Evolutionary conservation across 2,888 invertebrate genomes (phyloP).

Genomic region (Choreutis nemorana): DNA sequence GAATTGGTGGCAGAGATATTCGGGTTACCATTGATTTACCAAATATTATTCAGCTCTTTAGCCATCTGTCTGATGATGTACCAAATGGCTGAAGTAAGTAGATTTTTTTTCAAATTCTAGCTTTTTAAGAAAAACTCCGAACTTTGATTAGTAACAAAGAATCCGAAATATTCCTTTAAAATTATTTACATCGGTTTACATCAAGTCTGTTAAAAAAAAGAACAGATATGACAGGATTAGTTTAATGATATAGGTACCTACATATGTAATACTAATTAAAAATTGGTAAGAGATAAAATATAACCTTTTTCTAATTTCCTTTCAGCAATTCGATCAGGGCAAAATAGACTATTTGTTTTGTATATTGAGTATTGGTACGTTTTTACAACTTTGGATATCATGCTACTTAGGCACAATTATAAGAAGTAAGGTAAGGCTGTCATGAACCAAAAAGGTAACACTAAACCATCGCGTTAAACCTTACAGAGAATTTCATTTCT

Average conservation of each 20-base stretch:
- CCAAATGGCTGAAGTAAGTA: slow-evolving; percentile 35
- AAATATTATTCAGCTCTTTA: slow-evolving; percentile 28
- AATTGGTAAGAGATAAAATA: slow-evolving; percentile 3
- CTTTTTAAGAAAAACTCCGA: not conserved
- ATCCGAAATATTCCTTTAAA: no score
- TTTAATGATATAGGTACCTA: no score
- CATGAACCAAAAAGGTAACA: not conserved
- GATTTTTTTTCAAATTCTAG: no score
- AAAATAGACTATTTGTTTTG: slow-evolving; percentile 27
- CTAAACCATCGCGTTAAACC: not conserved
- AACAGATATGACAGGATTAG: no score
- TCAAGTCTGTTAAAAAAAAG: no score
- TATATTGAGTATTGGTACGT: slow-evolving; percentile 18
- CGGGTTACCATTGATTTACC: slow-evolving; percentile 33
- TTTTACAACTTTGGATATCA: slow-evolving; percentile 39
- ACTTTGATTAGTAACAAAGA: no score
- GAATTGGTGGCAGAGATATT: slow-evolving; percentile 25
- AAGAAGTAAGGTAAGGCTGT: slow-evolving; percentile 27
- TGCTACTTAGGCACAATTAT: slow-evolving; percentile 40
- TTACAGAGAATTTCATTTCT: no score
- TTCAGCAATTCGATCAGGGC: slow-evolving; percentile 32
- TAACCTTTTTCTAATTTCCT: slow-evolving; percentile 6
- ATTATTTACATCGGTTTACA: no score
- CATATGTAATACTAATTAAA: not conserved
- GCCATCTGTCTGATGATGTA: slow-evolving; percentile 30